Percentiles rank a stretch among this genome's conserved stretches.
Evolutionary conservation across 2,888 invertebrate genomes (phyloP).

Genomic region (Geotrupes spiniger): DNA sequence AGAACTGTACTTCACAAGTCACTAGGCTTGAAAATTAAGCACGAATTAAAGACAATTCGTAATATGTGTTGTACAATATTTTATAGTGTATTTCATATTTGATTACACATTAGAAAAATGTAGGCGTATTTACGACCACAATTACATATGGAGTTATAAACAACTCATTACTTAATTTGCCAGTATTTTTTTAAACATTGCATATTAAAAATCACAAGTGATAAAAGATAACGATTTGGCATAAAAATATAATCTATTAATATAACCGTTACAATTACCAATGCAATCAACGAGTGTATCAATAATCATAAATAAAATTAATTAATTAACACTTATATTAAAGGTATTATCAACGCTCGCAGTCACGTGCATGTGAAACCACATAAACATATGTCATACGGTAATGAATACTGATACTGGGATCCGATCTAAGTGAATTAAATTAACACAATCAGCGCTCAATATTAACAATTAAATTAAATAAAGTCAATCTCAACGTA

Average conservation of each 20-base stretch:
- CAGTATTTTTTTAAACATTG: too few species aligned
- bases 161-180: too few species aligned
- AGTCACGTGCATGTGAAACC: neutral
- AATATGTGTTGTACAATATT: too few species aligned
- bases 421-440: conserved; percentile 12
- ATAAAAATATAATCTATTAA: too few species aligned
- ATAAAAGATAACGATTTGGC: too few species aligned
- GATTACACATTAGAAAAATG: too few species aligned
- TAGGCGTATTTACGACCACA: too few species aligned
- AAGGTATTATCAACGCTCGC: neutral
- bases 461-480: conserved; percentile 25
- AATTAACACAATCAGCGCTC: conserved; percentile 18
- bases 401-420: neutral
- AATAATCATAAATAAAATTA: conserved; percentile 2
- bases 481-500: conserved; percentile 20
- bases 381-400: neutral
- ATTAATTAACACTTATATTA: conserved; percentile 4
- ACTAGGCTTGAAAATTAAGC: too few species aligned
- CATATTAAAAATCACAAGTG: conserved; percentile 1
- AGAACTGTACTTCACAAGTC: too few species aligned
- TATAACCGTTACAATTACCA: neutral
- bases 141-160: too few species aligned
- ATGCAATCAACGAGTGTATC: neutral
- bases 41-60: too few species aligned
- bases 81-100: too few species aligned